Base-by-base conservation (phyloP, 2,888 invertebrate genomes). In the Sinelater perroti region DNA sequence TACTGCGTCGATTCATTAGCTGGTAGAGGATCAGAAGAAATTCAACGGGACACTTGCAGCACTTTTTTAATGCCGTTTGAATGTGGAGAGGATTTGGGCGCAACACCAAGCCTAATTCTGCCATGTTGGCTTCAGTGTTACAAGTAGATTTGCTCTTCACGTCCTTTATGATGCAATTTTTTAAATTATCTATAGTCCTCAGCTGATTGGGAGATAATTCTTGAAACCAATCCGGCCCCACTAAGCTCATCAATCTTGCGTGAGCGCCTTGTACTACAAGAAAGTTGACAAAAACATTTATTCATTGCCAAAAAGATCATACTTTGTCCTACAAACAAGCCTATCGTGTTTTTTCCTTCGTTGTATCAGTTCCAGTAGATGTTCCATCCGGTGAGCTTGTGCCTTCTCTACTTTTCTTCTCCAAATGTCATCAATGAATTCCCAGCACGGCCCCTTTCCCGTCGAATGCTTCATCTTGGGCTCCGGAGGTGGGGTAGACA, bases 211-310 rank as follows among this genome's bases (percentile, higher is more conserved):
- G 72, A 3, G 75, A 76, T 13, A 77, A 60, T 67, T 78, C 77
- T 66, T 77, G 75, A 51, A 66, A 78, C 78, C 78, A 78, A 14
- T 63, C 70, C 0, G 77, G 78, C 1, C 77, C 76, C 10, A 68
- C 68, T 30, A 65, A 33, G 38, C 53, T 31, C 13, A 67, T 33
- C 33, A 69, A 40, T 11, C 46, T 16, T 6, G 45, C 28, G 26
- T 70, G 69, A 1, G 5, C 28, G 5, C 30, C 10, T 13, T 30
- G 10, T 10, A 30, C 1, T 1, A 10, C 3, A 30, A 8, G 24
- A 24, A 24, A 24, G 24, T 24, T 6, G 7, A 24, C 4, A 6
- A 8, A 5, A 8, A 24, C 24, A 24, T 4, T 24, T 7, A 24
- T 24, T 4, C 24, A 24, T 24, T 24, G 4, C 7, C 5, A 8